Evolutionary conservation across 2,888 invertebrate species (phyloP).

Genomic region (Alloplasta piceator): DNA sequence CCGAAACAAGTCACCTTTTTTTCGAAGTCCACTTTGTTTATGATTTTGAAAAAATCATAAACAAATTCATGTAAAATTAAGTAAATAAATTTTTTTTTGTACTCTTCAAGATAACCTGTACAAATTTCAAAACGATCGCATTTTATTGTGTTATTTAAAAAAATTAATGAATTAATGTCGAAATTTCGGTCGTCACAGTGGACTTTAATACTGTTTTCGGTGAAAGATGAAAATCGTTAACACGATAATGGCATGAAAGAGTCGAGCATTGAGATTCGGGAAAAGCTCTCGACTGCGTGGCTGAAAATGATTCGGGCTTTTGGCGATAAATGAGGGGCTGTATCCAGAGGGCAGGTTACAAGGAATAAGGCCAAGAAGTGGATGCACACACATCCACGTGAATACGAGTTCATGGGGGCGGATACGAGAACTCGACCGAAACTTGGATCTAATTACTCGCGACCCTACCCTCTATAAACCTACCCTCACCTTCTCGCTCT

Average conservation of each 20-base stretch:
- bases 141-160: too few relatives aligned
- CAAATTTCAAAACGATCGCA: too few relatives aligned
- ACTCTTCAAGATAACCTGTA: too few relatives aligned
- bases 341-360: neutral
- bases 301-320: slow-evolving; percentile 24
- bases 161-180: too few relatives aligned
- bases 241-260: neutral
- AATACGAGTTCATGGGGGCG: slow-evolving; percentile 58
- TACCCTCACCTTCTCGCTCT: slow-evolving; percentile 28
- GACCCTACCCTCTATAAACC: slow-evolving; percentile 77
- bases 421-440: slow-evolving; percentile 75
- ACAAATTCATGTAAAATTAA: too few relatives aligned
- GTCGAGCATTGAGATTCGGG: neutral
- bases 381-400: slow-evolving; percentile 54
- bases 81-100: too few relatives aligned
- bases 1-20: too few relatives aligned
- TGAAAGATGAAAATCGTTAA: neutral
- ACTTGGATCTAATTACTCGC: slow-evolving; percentile 82
- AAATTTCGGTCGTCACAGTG: too few relatives aligned
- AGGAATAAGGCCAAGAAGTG: slow-evolving; percentile 47
- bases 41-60: too few relatives aligned
- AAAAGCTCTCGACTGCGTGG: neutral
- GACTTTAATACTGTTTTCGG: neutral
- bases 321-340: slow-evolving; percentile 9
- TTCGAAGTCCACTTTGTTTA: too few relatives aligned